These are phyloP conservation scores for Platerodrilus igneus DNA, from an alignment of 2,888 invertebrate species.

Conservation along the genomic window DNA sequence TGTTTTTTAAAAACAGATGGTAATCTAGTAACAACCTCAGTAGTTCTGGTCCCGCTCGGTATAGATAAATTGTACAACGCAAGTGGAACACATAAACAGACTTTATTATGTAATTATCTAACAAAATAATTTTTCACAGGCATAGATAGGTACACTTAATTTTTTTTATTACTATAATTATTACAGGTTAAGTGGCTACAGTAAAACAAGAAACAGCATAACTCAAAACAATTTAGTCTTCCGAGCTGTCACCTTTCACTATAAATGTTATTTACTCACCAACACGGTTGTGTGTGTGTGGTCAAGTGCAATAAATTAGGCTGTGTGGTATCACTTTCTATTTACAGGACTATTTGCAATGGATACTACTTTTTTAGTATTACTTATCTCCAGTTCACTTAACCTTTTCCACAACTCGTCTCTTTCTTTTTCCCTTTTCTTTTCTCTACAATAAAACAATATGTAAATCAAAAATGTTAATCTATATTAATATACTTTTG, in stretches of 20 bases:
- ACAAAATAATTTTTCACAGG: constrained; percentile 14
- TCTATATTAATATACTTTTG: constrained; percentile 70
- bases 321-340: constrained; percentile 47
- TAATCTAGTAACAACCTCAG: constrained; percentile 15
- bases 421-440: constrained; percentile 92
- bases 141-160: constrained; percentile 18
- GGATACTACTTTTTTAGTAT: constrained; percentile 49
- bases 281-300: constrained; percentile 34
- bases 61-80: constrained; percentile 18
- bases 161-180: constrained; percentile 17
- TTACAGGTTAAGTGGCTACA: constrained; percentile 20
- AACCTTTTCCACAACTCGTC: constrained; percentile 97
- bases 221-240: constrained; percentile 24
- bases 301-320: constrained; percentile 36
- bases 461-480: neutral
- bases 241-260: constrained; percentile 25
- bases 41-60: constrained; percentile 21
- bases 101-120: constrained; percentile 19
- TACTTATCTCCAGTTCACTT: constrained; percentile 81
- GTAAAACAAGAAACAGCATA: constrained; percentile 19
- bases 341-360: constrained; percentile 41
- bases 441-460: constrained; percentile 62
- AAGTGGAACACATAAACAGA: constrained; percentile 13
- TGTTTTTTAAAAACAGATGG: constrained; percentile 16
- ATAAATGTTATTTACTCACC: constrained; percentile 31